Conservation (phyloP, 2,797 vertebrate genomes). For the Melanotaenia maccullochi region DNA sequence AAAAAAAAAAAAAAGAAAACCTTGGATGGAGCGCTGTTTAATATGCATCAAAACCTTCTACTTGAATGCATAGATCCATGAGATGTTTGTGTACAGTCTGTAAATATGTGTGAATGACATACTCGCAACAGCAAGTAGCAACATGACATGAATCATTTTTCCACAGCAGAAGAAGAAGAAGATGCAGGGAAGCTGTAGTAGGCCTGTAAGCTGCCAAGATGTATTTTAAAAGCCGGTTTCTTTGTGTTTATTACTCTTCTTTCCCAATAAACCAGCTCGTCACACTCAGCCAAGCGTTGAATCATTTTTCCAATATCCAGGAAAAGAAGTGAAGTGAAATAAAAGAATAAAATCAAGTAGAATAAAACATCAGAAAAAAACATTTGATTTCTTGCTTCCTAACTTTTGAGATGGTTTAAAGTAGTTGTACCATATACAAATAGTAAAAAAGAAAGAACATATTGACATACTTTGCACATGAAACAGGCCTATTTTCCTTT, state of each 20-base stretch:
- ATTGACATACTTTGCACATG: background rate
- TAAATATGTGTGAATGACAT: background rate
- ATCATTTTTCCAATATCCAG: background rate
- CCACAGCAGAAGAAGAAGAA: background rate
- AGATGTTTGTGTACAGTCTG: background rate
- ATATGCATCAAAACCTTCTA: background rate
- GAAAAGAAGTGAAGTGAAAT: background rate
- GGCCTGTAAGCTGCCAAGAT: background rate
- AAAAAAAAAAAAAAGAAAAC: slow-evolving; percentile 15
- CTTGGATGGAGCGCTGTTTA: background rate
- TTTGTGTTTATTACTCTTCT: background rate
- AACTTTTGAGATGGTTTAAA: background rate
- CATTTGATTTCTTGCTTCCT: background rate
- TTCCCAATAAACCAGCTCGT: background rate
- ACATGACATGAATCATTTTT: background rate
- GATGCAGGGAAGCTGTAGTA: background rate
- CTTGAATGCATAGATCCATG: background rate
- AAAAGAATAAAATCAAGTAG: background rate
- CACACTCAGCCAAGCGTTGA: background rate
- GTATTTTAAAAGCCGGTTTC: background rate
- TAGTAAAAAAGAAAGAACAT: background rate
- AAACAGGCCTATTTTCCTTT: no score
- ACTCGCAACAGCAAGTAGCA: background rate
- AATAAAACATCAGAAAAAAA: background rate
- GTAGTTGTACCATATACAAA: background rate